A percentile compares a stretch with the other conserved stretches of the same genome.
These are phyloP conservation scores for Diabrotica virgifera DNA, from an alignment of 1,140 invertebrate species.

Conservation along the genomic window DNA sequence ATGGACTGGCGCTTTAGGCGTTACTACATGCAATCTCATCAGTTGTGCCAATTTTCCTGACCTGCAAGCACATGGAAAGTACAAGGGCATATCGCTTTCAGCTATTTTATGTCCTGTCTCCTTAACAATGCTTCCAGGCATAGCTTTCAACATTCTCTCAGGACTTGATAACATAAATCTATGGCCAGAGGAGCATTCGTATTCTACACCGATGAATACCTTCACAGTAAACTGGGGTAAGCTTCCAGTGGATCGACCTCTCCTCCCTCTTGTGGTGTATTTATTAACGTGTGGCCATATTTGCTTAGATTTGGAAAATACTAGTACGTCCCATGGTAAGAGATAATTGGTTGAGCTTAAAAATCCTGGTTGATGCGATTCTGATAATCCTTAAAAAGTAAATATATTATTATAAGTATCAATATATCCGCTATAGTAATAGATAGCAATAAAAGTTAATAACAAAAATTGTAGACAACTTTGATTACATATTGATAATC, in stretches of 20 bases:
- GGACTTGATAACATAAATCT: slow-evolving; percentile 83
- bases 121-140: slow-evolving; percentile 71
- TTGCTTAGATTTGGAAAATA: slow-evolving; percentile 50
- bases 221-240: slow-evolving; percentile 72
- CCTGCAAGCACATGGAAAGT: slow-evolving; percentile 85
- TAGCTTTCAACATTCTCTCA: slow-evolving; percentile 79
- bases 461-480: too few species aligned
- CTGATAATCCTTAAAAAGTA: slow-evolving; percentile 59
- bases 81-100: slow-evolving; percentile 86
- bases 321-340: slow-evolving; percentile 91
- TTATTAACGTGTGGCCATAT: slow-evolving; percentile 38
- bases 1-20: slow-evolving; percentile 85
- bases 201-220: slow-evolving; percentile 95
- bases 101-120: slow-evolving; percentile 83
- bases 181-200: slow-evolving; percentile 94
- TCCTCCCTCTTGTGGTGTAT: slow-evolving; percentile 31
- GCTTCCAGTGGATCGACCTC: slow-evolving; percentile 44
- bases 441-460: too few species aligned
- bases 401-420: background rate
- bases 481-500: too few species aligned
- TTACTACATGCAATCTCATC: slow-evolving; percentile 90
- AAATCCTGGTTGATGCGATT: slow-evolving; percentile 81
- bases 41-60: slow-evolving; percentile 77
- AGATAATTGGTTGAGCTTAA: slow-evolving; percentile 86
- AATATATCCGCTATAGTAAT: too few species aligned